phyloP scores from a whole-genome alignment of 2,113 vertebrate species.

The Monopterus albus region DNA sequence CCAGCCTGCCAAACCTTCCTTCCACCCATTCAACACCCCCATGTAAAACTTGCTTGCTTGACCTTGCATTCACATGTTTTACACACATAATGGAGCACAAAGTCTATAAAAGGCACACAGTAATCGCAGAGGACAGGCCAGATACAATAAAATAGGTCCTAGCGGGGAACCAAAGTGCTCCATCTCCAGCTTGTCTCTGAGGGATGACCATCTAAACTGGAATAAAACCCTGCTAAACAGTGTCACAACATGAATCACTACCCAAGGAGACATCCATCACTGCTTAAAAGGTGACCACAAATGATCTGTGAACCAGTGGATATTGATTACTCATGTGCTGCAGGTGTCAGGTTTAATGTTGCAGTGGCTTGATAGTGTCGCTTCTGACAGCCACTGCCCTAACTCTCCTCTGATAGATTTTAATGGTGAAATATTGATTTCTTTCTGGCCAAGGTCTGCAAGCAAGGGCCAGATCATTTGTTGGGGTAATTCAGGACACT shows the following conservation, averaged over 20 bases:
- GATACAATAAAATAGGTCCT: conserved; percentile 87
- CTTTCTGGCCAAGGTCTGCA: conserved; percentile 98
- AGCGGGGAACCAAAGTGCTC: conserved; percentile 31
- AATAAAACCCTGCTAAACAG: conserved; percentile 92
- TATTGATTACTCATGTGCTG: conserved; percentile 98
- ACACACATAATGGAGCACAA: conserved; percentile 88
- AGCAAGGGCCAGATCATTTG: conserved; percentile 98
- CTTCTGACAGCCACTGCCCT: conserved; percentile 96
- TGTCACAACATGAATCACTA: conserved; percentile 95
- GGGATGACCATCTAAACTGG: conserved; percentile 91
- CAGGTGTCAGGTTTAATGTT: conserved; percentile 99
- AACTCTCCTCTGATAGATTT: conserved; percentile 99
- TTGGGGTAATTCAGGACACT: conserved; percentile 96
- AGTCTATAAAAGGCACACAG: conserved; percentile 87
- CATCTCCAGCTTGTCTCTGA: conserved; percentile 71
- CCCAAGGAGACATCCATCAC: conserved; percentile 94
- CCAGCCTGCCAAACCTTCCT: background rate
- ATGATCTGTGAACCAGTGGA: conserved; percentile 98
- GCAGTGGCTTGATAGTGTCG: conserved; percentile 90
- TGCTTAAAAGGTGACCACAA: conserved; percentile 94
- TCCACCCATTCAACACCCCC: background rate
- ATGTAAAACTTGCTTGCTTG: conserved; percentile 68
- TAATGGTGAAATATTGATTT: conserved; percentile 99
- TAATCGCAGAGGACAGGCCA: conserved; percentile 85
- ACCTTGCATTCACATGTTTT: conserved; percentile 87